Percentiles rank a stretch among this genome's conserved stretches.
Evolutionary conservation across 2,888 invertebrate species (phyloP).

Genomic region (Leptopilina myrica): DNA sequence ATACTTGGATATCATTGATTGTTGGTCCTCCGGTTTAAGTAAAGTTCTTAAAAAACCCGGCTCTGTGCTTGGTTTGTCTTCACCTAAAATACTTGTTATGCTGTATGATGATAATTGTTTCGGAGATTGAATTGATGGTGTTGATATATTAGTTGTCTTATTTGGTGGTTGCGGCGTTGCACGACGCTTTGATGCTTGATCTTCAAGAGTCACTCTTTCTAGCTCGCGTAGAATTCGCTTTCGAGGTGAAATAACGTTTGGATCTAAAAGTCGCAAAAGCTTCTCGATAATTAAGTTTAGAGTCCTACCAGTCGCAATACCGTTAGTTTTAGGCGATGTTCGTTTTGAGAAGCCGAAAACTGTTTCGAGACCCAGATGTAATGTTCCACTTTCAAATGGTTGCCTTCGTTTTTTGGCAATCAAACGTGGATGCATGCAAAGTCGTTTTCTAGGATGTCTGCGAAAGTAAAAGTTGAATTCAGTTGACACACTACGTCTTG

Average conservation of each 20-base stretch:
- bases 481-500: constrained; percentile 85
- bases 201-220: constrained; percentile 86
- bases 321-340: constrained; percentile 61
- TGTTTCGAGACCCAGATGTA: constrained; percentile 61
- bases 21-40: constrained; percentile 73
- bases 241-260: constrained; percentile 86
- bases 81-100: constrained; percentile 89
- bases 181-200: constrained; percentile 81
- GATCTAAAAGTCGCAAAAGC: constrained; percentile 73
- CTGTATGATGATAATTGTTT: constrained; percentile 86
- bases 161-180: constrained; percentile 67
- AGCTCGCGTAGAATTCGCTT: constrained; percentile 90
- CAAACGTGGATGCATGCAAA: constrained; percentile 77
- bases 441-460: constrained; percentile 78
- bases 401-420: constrained; percentile 81
- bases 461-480: constrained; percentile 86
- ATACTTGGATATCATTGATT: constrained; percentile 67
- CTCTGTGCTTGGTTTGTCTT: constrained; percentile 78
- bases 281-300: constrained; percentile 73
- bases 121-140: constrained; percentile 64
- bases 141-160: constrained; percentile 58
- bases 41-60: constrained; percentile 73
- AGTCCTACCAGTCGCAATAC: constrained; percentile 65
- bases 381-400: constrained; percentile 80
- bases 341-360: constrained; percentile 56